Conservation (phyloP, 2,888 invertebrate species). For the Nomada ferruginata region DNA sequence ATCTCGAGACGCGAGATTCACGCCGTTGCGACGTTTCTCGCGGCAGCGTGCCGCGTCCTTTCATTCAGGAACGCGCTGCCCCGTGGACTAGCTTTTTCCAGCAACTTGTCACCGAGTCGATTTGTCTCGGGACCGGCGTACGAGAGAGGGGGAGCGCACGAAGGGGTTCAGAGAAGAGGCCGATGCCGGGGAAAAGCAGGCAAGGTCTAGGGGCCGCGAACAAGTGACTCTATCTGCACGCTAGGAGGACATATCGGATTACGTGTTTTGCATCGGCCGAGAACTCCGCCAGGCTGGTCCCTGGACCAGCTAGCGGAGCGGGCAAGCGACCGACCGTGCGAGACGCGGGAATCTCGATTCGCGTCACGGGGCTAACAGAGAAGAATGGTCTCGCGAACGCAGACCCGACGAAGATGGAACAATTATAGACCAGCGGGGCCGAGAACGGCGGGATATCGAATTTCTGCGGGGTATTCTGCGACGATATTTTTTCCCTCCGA, state of each 20-base stretch:
- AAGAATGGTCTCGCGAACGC: neutral
- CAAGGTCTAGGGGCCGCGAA: conserved; percentile 64
- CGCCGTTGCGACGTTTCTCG: conserved; percentile 28
- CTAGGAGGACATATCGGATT: conserved; percentile 81
- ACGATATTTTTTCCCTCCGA: conserved; percentile 60
- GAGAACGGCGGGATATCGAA: conserved; percentile 58
- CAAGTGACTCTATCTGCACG: conserved; percentile 80
- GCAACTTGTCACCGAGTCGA: conserved; percentile 79
- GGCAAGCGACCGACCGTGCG: conserved; percentile 12
- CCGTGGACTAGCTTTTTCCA: conserved; percentile 70
- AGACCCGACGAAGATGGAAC: conserved; percentile 59
- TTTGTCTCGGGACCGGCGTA: conserved; percentile 71
- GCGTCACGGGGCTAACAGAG: conserved; percentile 9
- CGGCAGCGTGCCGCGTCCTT: conserved; percentile 20
- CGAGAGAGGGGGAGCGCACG: conserved; percentile 12
- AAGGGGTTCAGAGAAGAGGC: conserved; percentile 3
- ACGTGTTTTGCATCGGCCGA: conserved; percentile 76
- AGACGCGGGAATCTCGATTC: conserved; percentile 30
- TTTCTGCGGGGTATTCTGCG: conserved; percentile 56
- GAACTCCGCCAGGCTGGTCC: conserved; percentile 41
- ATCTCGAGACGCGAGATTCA: conserved; percentile 41
- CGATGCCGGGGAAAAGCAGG: conserved; percentile 15
- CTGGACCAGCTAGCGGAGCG: conserved; percentile 10
- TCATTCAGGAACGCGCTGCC: conserved; percentile 43
- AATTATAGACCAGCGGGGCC: conserved; percentile 62